Percentiles rank a stretch among this genome's conserved stretches.
Evolutionary conservation across 2,888 invertebrate genomes (phyloP).

Genomic region (Magallana nippona): DNA sequence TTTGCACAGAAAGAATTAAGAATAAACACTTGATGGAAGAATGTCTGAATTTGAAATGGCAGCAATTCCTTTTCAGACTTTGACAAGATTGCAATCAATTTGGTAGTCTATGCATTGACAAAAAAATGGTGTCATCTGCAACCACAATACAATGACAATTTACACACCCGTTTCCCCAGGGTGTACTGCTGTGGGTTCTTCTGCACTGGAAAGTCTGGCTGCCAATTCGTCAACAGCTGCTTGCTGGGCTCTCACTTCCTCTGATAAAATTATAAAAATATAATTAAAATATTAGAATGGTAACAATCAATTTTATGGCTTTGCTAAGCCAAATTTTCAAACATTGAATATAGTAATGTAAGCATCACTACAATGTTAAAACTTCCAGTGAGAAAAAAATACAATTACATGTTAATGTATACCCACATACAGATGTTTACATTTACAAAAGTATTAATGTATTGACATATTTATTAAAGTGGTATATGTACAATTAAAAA

Average conservation of each 20-base stretch:
- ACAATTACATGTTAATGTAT: too few relatives aligned
- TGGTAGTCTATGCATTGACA: conserved; percentile 29
- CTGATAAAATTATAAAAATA: conserved; percentile 54
- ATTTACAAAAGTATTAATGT: too few relatives aligned
- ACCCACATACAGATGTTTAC: too few relatives aligned
- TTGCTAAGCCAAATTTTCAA: too few relatives aligned
- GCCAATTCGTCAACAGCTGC: conserved; percentile 65
- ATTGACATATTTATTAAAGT: too few relatives aligned
- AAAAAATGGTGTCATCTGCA: conserved; percentile 13
- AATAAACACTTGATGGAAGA: background rate
- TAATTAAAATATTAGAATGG: background rate
- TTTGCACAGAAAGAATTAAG: background rate
- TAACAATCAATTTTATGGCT: background rate
- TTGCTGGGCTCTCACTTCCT: conserved; percentile 55
- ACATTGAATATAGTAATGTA: too few relatives aligned
- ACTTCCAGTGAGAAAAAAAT: too few relatives aligned
- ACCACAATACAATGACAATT: conserved; percentile 31
- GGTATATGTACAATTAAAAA: too few relatives aligned
- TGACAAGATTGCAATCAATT: background rate
- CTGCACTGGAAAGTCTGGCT: conserved; percentile 60
- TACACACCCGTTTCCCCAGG: conserved; percentile 55
- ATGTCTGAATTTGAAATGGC: conserved; percentile 15
- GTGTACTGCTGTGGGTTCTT: conserved; percentile 48
- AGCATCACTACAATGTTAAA: too few relatives aligned
- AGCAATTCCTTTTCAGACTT: background rate